A percentile compares a stretch with the other conserved stretches of the same genome.
phyloP scores from a whole-genome alignment of 2,797 vertebrate genomes.

The Varecia variegata region DNA sequence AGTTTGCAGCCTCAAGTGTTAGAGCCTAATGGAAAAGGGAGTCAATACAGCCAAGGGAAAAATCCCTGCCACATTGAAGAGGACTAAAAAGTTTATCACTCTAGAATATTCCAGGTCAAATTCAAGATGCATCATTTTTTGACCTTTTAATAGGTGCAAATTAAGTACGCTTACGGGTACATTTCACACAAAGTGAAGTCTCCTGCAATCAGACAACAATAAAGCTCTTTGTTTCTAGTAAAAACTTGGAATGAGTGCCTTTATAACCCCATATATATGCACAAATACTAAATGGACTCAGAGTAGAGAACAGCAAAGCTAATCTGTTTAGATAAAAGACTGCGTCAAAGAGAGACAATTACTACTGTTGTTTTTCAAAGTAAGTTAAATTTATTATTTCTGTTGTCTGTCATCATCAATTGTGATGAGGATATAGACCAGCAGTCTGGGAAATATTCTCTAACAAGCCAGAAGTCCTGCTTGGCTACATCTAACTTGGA shows the following conservation, averaged over 20 bases:
- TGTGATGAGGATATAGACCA: constrained; percentile 6
- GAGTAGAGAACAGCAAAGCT: constrained; percentile 34
- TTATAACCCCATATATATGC: background rate
- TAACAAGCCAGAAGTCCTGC: background rate
- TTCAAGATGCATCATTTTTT: constrained; percentile 31
- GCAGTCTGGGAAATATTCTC: constrained; percentile 29
- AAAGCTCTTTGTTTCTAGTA: constrained; percentile 1
- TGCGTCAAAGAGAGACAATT: constrained; percentile 45
- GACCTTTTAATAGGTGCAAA: constrained; percentile 54
- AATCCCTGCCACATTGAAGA: constrained; percentile 9
- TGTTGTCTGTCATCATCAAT: constrained; percentile 50
- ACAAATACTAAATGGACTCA: constrained; percentile 42
- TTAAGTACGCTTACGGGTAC: constrained; percentile 20
- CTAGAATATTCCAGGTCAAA: constrained; percentile 31
- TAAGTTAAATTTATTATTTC: constrained; percentile 56
- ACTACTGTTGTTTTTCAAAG: constrained; percentile 56
- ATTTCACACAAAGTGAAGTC: constrained; percentile 21
- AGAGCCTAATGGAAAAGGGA: constrained; percentile 64
- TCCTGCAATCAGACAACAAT: background rate
- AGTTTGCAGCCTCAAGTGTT: constrained; percentile 39
- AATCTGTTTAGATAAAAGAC: constrained; percentile 50
- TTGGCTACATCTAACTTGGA: background rate
- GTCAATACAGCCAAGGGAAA: constrained; percentile 57
- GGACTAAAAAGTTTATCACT: constrained; percentile 46
- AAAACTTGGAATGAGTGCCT: background rate